phyloP scores from a whole-genome alignment of 2,113 vertebrate species.

The Caloenas nicobarica region DNA sequence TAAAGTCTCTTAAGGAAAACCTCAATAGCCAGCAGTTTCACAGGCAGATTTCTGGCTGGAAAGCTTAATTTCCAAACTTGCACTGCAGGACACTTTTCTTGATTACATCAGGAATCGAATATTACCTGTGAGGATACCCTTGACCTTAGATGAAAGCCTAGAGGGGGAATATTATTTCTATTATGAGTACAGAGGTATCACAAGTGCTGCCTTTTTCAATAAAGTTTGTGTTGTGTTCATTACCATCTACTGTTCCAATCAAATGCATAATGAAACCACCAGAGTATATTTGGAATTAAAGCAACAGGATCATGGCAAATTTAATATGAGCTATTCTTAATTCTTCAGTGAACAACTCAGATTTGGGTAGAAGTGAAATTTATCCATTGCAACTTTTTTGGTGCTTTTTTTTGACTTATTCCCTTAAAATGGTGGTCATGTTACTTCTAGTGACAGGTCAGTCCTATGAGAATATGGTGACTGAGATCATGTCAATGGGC shows the following conservation, averaged over 20 bases:
- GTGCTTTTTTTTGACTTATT: background rate
- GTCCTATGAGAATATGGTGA: slow-evolving; percentile 96
- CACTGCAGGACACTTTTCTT: background rate
- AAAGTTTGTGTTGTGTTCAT: background rate
- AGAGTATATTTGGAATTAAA: background rate
- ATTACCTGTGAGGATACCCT: background rate
- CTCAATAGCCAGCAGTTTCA: background rate
- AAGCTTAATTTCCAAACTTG: background rate
- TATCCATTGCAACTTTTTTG: background rate
- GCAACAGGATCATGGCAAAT: background rate
- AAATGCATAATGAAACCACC: background rate
- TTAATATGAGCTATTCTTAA: background rate
- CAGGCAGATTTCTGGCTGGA: background rate
- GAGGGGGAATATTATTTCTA: background rate
- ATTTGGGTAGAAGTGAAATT: background rate
- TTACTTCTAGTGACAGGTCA: slow-evolving; percentile 87
- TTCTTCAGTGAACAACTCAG: background rate
- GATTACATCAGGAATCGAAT: background rate
- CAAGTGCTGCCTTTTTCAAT: background rate
- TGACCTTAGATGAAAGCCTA: background rate
- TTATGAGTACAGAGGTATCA: background rate
- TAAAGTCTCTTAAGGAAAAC: background rate
- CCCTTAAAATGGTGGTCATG: background rate
- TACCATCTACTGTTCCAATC: background rate
- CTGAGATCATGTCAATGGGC: slow-evolving; percentile 98